phyloP scores from a whole-genome alignment of 2,113 vertebrate genomes.

The Salminus brasiliensis region DNA sequence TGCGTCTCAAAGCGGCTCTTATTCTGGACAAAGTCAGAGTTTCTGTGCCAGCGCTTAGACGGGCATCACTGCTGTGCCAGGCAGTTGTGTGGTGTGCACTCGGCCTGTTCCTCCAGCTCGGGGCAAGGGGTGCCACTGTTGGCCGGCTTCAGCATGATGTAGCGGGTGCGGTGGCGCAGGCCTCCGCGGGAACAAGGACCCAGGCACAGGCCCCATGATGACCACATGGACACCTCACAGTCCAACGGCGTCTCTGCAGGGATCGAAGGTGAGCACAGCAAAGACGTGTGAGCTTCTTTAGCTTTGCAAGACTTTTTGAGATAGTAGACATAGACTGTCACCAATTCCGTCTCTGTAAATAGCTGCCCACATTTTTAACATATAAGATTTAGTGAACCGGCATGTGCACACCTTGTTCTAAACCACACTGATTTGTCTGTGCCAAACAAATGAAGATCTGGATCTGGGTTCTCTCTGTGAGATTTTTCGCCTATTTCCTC shows the following conservation, averaged over 20 bases:
- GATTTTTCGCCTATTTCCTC: too few species aligned
- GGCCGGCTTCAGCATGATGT: conserved; percentile 79
- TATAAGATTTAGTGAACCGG: too few species aligned
- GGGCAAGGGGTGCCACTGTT: conserved; percentile 78
- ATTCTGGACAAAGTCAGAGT: conserved; percentile 28
- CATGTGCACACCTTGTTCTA: too few species aligned
- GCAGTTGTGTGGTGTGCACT: conserved; percentile 75
- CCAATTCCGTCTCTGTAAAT: too few species aligned
- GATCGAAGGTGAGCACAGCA: neutral
- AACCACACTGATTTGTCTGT: too few species aligned
- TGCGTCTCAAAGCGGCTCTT: conserved; percentile 26
- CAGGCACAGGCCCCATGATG: conserved; percentile 79
- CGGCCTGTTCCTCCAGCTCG: conserved; percentile 78
- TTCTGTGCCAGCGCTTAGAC: conserved; percentile 21
- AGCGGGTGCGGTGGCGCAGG: conserved; percentile 76
- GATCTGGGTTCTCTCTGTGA: too few species aligned
- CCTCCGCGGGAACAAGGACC: conserved; percentile 74
- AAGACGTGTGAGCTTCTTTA: neutral
- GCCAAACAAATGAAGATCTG: too few species aligned
- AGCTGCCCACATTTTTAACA: too few species aligned
- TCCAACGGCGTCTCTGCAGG: conserved; percentile 77
- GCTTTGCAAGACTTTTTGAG: too few species aligned
- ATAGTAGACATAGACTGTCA: too few species aligned
- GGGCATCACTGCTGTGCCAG: conserved; percentile 64
- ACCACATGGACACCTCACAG: conserved; percentile 81